A percentile compares a stretch with the other conserved stretches of the same genome.
Evolutionary conservation across 35 echinoderm and acorn worm genomes (phyloP).

Genomic region (Ophiothrix spiculata): DNA sequence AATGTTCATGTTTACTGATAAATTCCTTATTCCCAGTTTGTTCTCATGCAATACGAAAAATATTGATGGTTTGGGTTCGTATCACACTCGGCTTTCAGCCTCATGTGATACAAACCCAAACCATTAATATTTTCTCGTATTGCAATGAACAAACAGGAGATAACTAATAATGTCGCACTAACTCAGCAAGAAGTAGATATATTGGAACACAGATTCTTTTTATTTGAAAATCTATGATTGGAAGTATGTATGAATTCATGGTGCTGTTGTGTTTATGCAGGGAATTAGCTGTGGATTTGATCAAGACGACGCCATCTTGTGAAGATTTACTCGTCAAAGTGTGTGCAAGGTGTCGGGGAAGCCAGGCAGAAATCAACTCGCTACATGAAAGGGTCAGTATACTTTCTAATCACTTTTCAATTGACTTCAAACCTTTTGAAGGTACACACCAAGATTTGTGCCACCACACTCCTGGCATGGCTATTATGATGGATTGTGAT

Average conservation of each 20-base stretch:
- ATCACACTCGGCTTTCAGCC: too few relatives aligned
- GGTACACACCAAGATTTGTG: too few relatives aligned
- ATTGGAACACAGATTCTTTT: neutral
- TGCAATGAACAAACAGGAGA: neutral
- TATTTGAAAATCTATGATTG: neutral
- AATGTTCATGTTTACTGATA: too few relatives aligned
- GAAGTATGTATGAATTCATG: neutral
- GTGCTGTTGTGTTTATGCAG: conserved; percentile 24
- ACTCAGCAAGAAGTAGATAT: neutral
- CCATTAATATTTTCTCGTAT: neutral
- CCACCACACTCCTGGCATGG: too few relatives aligned
- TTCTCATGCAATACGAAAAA: too few relatives aligned
- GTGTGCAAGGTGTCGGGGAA: conserved; percentile 72
- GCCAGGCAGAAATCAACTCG: conserved; percentile 69
- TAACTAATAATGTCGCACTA: neutral
- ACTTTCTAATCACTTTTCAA: too few relatives aligned
- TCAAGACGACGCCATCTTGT: conserved; percentile 51
- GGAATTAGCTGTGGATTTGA: conserved; percentile 73
- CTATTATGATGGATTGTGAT: too few relatives aligned
- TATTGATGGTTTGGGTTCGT: too few relatives aligned
- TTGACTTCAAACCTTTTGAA: too few relatives aligned
- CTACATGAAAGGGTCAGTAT: conserved; percentile 82
- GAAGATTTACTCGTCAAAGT: conserved; percentile 54
- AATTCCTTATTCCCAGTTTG: too few relatives aligned
- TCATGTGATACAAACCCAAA: neutral